Evolutionary conservation across 2,797 vertebrate species (phyloP).

Genomic region (Macropus fuliginosus): DNA sequence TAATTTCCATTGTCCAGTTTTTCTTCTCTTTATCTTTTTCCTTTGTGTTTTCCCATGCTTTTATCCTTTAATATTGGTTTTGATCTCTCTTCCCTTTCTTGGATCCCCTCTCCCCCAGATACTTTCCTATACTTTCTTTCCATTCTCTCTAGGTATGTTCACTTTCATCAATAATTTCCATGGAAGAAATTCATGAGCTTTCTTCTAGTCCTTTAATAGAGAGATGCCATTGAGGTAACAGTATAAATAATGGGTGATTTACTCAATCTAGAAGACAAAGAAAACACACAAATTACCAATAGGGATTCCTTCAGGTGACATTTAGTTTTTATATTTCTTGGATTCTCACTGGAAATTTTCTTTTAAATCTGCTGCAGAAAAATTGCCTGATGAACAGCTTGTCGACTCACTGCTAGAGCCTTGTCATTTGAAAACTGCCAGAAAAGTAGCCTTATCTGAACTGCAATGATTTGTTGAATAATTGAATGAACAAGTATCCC

Average conservation of each 20-base stretch:
- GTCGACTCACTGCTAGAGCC: not conserved
- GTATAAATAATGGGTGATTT: not conserved
- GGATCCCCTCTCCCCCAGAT: not conserved
- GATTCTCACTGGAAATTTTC: not conserved
- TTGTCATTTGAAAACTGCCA: constrained; percentile 3
- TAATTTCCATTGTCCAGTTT: not conserved
- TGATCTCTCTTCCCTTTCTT: not conserved
- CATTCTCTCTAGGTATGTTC: not conserved
- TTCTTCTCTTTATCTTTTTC: not conserved
- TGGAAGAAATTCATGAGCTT: not conserved
- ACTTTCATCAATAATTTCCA: not conserved
- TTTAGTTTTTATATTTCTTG: not conserved
- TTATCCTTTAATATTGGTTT: not conserved
- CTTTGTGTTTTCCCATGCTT: not conserved
- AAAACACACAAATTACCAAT: not conserved
- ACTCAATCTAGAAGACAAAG: not conserved
- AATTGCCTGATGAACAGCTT: not conserved
- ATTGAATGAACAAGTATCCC: not conserved
- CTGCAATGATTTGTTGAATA: constrained; percentile 22
- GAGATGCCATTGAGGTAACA: not conserved
- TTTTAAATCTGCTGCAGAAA: not conserved
- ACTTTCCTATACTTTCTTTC: not conserved
- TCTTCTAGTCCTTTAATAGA: not conserved
- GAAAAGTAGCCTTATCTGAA: not conserved
- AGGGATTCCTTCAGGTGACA: not conserved